Base-by-base conservation (phyloP, 2,113 vertebrate genomes). In the Callorhinus ursinus region DNA sequence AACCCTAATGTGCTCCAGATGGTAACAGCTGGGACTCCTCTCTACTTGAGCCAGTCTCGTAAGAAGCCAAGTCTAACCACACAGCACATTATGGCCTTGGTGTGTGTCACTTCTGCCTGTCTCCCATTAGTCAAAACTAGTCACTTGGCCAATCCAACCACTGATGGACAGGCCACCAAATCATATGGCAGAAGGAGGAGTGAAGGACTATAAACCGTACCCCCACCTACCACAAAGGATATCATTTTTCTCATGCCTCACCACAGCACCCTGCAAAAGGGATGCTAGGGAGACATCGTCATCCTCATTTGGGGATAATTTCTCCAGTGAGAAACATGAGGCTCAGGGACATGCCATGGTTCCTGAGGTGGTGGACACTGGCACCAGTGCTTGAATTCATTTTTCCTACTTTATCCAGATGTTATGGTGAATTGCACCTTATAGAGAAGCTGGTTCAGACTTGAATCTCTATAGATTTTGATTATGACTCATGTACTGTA, bases 51-150 rank as follows among this genome's bases (percentile, higher is more conserved):
- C 18, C 5, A 6, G 6, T 49, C 33, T 22, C 55, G 19, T 21
- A 49, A 33, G 8, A 94, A 55, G 21, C 36, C 12, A 72, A 57
- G 19, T 18, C 46, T 26, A 88, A 67, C 4, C 63, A 76, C 3
- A 0, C 0, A 77, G 28, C 24, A 28, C 31, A 36, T 12, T 46
- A 46, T 26, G 28, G 22, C 4, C 33, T 65, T 13, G 0, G 12
- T 4, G 51, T 19, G 2, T 10, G 2, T 82, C 14, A 57, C 7
- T 61, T 74, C 55, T 72, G 36, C 46, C 31, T 79, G 24, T 19
- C 7, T 74, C 2, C 16, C 10, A 24, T 2, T 79, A 71, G 39
- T 18, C 61, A 88, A 59, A 42, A n/a, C 12, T 53, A 83, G 55
- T 46, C 18, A 31, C 0, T 21, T 28, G 57, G 19, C 11, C 28